Conservation (phyloP, 2,113 vertebrate species). For the Microtus pennsylvanicus region DNA sequence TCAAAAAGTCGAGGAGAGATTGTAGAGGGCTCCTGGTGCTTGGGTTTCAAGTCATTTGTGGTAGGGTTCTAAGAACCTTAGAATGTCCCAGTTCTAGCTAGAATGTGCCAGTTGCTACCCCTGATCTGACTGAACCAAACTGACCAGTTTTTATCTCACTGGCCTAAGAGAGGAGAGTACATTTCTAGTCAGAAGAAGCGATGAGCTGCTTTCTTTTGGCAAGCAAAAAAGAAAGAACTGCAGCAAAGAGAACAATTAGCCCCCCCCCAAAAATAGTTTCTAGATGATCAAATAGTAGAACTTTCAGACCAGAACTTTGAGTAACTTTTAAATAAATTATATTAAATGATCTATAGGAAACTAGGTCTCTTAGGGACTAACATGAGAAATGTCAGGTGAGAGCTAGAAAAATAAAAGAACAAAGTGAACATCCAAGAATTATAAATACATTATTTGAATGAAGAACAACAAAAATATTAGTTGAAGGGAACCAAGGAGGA, state of each 20-base stretch:
- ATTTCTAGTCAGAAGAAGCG: not conserved
- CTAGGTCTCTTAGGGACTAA: not conserved
- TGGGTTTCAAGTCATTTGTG: not conserved
- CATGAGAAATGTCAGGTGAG: constrained; percentile 20
- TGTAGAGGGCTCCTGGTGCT: not conserved
- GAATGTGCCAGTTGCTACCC: not conserved
- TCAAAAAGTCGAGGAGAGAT: not conserved
- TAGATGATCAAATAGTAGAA: not conserved
- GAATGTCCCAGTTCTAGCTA: too few species aligned
- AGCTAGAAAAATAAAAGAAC: constrained; percentile 42
- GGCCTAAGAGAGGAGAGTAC: not conserved
- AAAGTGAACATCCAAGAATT: not conserved
- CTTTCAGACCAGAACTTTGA: not conserved
- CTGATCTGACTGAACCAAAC: not conserved
- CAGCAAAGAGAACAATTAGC: not conserved
- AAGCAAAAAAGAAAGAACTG: constrained; percentile 2
- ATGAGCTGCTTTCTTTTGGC: not conserved
- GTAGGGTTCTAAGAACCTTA: not conserved
- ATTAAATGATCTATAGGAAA: not conserved
- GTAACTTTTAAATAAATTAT: constrained; percentile 10
- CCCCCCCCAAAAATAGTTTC: not conserved
- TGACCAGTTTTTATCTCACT: not conserved
- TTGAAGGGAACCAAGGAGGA: not conserved
- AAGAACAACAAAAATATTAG: not conserved
- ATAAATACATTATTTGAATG: not conserved